Conservation (phyloP, 2,113 vertebrate species). For the Syngnathus scovelli region DNA sequence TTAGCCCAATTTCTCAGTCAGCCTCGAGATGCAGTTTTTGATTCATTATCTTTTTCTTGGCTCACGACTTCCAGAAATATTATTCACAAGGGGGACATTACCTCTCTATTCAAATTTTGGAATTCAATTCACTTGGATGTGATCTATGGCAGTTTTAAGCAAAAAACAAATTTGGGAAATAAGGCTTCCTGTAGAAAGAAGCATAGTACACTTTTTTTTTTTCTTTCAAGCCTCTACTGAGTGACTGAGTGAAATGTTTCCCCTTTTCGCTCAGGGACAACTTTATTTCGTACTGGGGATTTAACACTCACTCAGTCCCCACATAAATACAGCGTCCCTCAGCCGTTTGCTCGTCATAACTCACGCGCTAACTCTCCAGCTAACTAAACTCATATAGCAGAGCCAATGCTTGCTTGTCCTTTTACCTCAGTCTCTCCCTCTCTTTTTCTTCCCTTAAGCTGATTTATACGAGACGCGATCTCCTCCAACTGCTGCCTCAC, state of each 20-base stretch:
- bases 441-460: constrained; percentile 39
- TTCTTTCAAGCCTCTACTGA: constrained; percentile 95
- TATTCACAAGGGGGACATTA: constrained; percentile 44
- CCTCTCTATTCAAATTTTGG: constrained; percentile 56
- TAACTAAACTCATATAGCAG: constrained; percentile 78
- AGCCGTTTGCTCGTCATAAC: constrained; percentile 83
- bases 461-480: constrained; percentile 58
- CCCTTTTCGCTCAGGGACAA: constrained; percentile 91
- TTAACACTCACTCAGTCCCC: constrained; percentile 94
- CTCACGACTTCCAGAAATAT: constrained; percentile 45
- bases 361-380: constrained; percentile 77
- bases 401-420: constrained; percentile 70
- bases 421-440: constrained; percentile 56
- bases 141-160: constrained; percentile 60
- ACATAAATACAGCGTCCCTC: constrained; percentile 94
- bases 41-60: constrained; percentile 58
- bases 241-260: constrained; percentile 99
- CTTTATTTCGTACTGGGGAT: constrained; percentile 99
- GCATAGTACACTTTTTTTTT: constrained; percentile 92
- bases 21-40: constrained; percentile 58
- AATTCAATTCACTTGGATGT: constrained; percentile 62
- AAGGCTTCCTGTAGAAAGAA: constrained; percentile 81
- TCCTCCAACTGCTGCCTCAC: constrained; percentile 50
- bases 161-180: constrained; percentile 64
- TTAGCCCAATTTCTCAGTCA: constrained; percentile 51